A percentile compares a stretch with the other conserved stretches of the same genome.
Evolutionary conservation across 92 coral and sea anemone genomes (phyloP).

Genomic region (Porites evermanni): DNA sequence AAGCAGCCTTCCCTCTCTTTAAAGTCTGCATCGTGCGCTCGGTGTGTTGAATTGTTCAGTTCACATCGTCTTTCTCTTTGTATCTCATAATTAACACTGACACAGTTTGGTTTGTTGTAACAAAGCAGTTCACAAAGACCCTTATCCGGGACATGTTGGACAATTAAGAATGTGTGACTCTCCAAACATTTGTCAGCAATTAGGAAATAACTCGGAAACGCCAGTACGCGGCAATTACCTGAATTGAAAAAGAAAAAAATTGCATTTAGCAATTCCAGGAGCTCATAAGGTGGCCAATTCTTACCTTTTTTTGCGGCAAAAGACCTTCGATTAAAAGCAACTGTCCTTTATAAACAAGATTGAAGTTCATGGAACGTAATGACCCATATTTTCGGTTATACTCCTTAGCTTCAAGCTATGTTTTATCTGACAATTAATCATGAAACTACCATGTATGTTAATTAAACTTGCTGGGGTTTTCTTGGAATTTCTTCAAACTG

Average conservation of each 20-base stretch:
- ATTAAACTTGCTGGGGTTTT: too few species aligned
- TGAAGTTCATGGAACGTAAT: too few species aligned
- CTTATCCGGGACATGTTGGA: background rate
- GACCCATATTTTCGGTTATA: too few species aligned
- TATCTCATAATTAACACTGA: background rate
- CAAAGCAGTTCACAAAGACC: background rate
- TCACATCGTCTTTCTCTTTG: background rate
- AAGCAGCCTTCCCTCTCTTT: background rate
- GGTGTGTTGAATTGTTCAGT: conserved; percentile 8
- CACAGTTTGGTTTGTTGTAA: background rate
- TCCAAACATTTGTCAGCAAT: background rate
- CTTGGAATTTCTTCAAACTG: too few species aligned
- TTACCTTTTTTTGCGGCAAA: background rate
- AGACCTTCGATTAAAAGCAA: too few species aligned
- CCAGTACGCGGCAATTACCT: background rate
- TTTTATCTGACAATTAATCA: too few species aligned
- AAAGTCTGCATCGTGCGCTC: background rate
- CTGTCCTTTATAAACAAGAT: too few species aligned
- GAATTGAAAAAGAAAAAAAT: background rate
- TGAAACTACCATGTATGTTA: too few species aligned
- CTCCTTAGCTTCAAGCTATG: too few species aligned
- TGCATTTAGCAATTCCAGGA: background rate
- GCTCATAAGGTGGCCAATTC: background rate
- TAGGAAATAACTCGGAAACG: background rate
- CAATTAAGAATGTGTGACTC: background rate